Base-by-base conservation (phyloP, 2,888 invertebrate genomes). In the Timema cristinae region DNA sequence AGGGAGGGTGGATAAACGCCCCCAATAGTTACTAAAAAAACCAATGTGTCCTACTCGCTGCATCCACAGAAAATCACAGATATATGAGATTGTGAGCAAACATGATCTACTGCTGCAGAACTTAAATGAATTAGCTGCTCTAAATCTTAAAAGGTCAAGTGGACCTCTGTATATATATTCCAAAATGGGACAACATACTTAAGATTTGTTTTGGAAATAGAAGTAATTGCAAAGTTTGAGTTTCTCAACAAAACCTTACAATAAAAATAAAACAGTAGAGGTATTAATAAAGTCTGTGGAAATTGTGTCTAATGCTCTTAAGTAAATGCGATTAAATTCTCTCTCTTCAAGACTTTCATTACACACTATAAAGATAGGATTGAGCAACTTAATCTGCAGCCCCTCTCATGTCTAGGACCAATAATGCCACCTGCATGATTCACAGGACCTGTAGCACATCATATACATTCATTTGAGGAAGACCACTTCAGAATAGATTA, bases 391-490 rank as follows among this genome's bases (percentile, higher is more conserved):
- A 11, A 59, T 7, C 59, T 59, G 15, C 59, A n/a, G 5, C 59
- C n/a, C 0, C 9, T 59, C 13, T n/a, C 6, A 13, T 16, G 13
- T 59, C 13, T 13, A n/a, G 32, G 9, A 59, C 9, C 5, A n/a
- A 32, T 59, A 59, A 59, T 13, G 59, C 59, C 15, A 59, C 13
- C 13, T 13, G n/a, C 56, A 56, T 16, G 13, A 56, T 8, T 13
- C 59, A 59, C 59, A 59, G 5, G 5, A 59, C 15, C 59, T 59
- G 59, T 59, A 59, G 59, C 6, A n/a, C n/a, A 59, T 59, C 56
- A 56, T 13, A 56, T 16, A 56, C 56, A 5, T 56, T n/a, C 56
- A 52, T 13, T 2, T 52, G 54, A 13, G n/a, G 56, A 56, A 13
- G 13, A 8, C 11, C n/a, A 4, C 56, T 56, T 56, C n/a, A 8